Evolutionary conservation across 2,113 vertebrate genomes (phyloP), one percentile per base, ranked within the genome.

Genomic region (Marcusenius ussheri): DNA sequence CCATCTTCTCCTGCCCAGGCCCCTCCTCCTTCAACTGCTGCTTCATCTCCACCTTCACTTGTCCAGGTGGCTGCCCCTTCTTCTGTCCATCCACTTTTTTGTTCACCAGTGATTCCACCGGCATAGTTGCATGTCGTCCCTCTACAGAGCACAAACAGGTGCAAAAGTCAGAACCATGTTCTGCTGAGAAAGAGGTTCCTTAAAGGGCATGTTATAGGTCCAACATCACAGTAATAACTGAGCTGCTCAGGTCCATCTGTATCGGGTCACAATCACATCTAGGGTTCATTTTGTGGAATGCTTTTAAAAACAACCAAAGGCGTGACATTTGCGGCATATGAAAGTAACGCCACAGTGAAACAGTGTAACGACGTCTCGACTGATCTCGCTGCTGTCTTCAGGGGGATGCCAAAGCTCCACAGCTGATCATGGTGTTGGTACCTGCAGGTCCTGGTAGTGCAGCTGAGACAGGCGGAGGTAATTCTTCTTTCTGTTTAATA

Each of bases 401-500:
- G 74, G 74, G 83, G 47, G 45, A 47, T 84, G 45, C 45, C 21
- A 84, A 84, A 24, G 31, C 15, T 6, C 15, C 74, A 17, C 35
- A 15, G 35, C 15, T 6, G 35, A 84, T 21, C 45, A n/a, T 47
- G 83, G 21, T 8, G 31, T 9, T 3, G 39, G 46, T 90, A 90
- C 51, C 88, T 66, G 83, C 45, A 47, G 85, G 87, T 39, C 15
- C 77, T 13, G 51, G n/a, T 17, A 53, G 42, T 94, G 94, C 89
- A 31, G 93, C 92, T 45, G 93, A 94, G 92, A 92, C 92, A 2
- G 91, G 89, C 88, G 1, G 45, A 87, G 0, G 90, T 89, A 93
- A 90, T 92, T 96, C 90, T 21, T 90, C 95, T 92, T 90, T 95
- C 93, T 94, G 94, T 92, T 90, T 92, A 94, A 92, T 88, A 93